A percentile compares a stretch with the other conserved stretches of the same genome.
phyloP scores from a whole-genome alignment of 2,888 invertebrate genomes.

The Ecdyonurus torrentis region DNA sequence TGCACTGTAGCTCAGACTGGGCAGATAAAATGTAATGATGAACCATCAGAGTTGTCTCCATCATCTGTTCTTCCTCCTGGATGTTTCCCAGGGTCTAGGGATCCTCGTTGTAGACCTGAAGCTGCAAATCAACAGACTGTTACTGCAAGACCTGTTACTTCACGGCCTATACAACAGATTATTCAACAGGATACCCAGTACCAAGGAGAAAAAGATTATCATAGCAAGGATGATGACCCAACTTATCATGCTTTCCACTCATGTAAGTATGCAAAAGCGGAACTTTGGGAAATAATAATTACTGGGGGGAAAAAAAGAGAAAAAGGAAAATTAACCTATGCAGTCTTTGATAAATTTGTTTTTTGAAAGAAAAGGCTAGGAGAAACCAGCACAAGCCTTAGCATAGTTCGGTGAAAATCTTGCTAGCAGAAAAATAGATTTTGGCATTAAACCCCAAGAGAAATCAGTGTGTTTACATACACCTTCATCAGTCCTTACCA shows the following conservation, averaged over 20 bases:
- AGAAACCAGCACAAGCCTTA: too few species aligned
- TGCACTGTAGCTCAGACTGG: not conserved
- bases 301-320: not conserved
- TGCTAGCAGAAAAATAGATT: too few species aligned
- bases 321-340: too few species aligned
- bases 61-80: not conserved
- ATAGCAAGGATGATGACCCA: constrained; percentile 19
- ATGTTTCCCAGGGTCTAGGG: constrained; percentile 6
- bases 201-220: constrained; percentile 17
- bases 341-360: too few species aligned
- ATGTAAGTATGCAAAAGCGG: constrained; percentile 18
- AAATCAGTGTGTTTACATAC: too few species aligned
- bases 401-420: too few species aligned
- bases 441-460: too few species aligned
- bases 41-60: not conserved
- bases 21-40: not conserved
- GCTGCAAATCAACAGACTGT: constrained; percentile 9
- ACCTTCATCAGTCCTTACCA: too few species aligned
- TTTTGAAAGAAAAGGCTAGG: too few species aligned
- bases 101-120: constrained; percentile 4
- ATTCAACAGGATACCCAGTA: too few species aligned
- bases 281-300: not conserved
- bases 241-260: constrained; percentile 21
- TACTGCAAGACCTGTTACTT: constrained; percentile 6
- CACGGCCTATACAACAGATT: too few species aligned